Conservation (phyloP, 2,888 invertebrate species). For the Limnephilus rhombicus region DNA sequence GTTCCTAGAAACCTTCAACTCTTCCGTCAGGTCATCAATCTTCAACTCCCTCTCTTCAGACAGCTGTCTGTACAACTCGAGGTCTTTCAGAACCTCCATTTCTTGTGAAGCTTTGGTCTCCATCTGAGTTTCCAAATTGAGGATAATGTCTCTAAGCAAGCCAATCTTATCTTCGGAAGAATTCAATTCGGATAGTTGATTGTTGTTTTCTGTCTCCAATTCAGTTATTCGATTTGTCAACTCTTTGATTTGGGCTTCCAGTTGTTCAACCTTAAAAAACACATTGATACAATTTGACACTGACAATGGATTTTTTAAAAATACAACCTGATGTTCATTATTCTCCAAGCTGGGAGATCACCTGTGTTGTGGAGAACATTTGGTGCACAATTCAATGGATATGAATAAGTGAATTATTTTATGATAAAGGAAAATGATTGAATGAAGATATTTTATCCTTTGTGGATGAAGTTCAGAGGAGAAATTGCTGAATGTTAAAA, state of each 20-base stretch:
- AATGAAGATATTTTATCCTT: background rate
- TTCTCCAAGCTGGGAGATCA: too few relatives aligned
- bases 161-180: constrained; percentile 87
- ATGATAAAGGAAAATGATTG: background rate
- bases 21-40: constrained; percentile 77
- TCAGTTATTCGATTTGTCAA: constrained; percentile 81
- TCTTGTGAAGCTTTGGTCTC: constrained; percentile 83
- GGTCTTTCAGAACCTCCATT: constrained; percentile 79
- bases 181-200: constrained; percentile 84
- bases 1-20: constrained; percentile 76
- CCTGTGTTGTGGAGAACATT: background rate
- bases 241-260: constrained; percentile 87
- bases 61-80: constrained; percentile 77
- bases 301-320: too few relatives aligned
- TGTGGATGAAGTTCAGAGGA: background rate
- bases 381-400: background rate
- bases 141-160: constrained; percentile 86
- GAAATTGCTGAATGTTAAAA: background rate
- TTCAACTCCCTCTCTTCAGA: constrained; percentile 78
- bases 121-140: constrained; percentile 86
- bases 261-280: constrained; percentile 83
- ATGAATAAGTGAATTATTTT: background rate
- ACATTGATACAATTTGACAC: background rate
- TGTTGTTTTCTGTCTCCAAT: constrained; percentile 80
- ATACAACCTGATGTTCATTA: too few relatives aligned